These are phyloP conservation scores for Palaemon carinicauda DNA, from an alignment of 1,140 invertebrate genomes.

Conservation along the genomic window DNA sequence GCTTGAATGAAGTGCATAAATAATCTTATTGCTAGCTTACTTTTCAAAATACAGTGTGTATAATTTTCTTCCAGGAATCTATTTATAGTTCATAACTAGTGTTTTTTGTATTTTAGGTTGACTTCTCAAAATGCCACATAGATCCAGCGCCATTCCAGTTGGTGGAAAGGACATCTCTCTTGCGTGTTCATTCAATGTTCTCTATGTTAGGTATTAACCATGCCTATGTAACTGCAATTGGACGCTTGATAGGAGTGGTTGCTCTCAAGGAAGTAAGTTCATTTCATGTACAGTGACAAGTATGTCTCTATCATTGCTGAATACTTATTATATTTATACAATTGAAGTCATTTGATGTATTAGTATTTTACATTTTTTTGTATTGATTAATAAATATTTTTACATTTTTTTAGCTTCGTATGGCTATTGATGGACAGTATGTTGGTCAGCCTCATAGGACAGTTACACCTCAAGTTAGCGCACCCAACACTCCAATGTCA, in stretches of 20 bases:
- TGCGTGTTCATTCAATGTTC: constrained; percentile 97
- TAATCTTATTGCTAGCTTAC: no score
- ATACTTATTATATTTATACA: neutral
- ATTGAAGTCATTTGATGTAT: no score
- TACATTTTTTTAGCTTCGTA: constrained; percentile 17
- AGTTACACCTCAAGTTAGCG: constrained; percentile 32
- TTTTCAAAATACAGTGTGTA: no score
- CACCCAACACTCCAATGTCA: constrained; percentile 29
- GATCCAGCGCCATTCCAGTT: constrained; percentile 99
- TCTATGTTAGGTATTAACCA: constrained; percentile 96
- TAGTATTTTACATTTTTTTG: no score
- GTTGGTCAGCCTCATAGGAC: constrained; percentile 32
- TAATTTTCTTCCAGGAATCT: no score
- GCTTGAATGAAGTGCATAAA: no score
- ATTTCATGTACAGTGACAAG: neutral
- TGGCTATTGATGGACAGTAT: constrained; percentile 54
- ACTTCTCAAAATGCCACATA: constrained; percentile 88
- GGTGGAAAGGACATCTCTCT: constrained; percentile 92
- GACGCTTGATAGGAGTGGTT: constrained; percentile 93
- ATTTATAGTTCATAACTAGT: neutral
- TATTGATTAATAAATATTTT: neutral
- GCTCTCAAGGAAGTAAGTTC: constrained; percentile 80
- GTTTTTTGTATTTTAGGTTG: constrained; percentile 70
- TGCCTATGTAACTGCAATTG: constrained; percentile 97
- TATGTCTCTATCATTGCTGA: neutral